Conservation (phyloP, 2,888 invertebrate genomes). For the Ichneumoninae sp. region DNA sequence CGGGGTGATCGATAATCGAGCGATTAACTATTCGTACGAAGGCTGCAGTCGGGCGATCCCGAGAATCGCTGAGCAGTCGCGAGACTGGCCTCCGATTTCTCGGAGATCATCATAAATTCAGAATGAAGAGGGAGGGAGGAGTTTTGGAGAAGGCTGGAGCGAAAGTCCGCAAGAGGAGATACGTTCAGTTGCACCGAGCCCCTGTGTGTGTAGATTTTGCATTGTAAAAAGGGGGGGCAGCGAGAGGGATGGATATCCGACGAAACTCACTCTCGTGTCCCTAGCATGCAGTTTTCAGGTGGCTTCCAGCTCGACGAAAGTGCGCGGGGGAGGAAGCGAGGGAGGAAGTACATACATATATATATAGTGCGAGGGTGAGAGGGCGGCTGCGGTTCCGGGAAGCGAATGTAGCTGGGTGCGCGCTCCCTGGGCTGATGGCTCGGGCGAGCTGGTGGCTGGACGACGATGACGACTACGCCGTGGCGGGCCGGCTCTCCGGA, state of each 20-base stretch:
- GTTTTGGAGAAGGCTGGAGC: neutral
- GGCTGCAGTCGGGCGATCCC: neutral
- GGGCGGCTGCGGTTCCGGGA: constrained; percentile 77
- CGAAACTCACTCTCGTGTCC: constrained; percentile 44
- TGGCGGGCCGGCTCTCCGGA: constrained; percentile 74
- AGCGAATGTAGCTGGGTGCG: constrained; percentile 72
- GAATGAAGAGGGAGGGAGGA: neutral
- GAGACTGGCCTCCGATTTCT: constrained; percentile 18
- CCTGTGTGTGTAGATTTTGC: constrained; percentile 3
- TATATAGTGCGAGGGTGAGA: constrained; percentile 1
- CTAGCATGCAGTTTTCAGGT: constrained; percentile 58
- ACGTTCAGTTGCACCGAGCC: constrained; percentile 19
- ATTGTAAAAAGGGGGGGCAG: neutral
- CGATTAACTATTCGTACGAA: constrained; percentile 36
- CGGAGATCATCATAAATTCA: constrained; percentile 4
- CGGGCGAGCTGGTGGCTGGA: constrained; percentile 68
- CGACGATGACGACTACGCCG: constrained; percentile 57
- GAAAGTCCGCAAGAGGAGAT: constrained; percentile 34
- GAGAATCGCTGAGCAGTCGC: constrained; percentile 18
- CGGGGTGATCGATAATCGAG: constrained; percentile 55
- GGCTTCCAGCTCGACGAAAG: constrained; percentile 57
- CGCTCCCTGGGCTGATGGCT: constrained; percentile 65
- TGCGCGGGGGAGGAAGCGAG: constrained; percentile 10
- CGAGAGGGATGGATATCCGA: constrained; percentile 16
- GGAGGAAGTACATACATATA: constrained; percentile 8